Base-by-base conservation (phyloP, 2,888 invertebrate genomes). In the Villa cingulata region DNA sequence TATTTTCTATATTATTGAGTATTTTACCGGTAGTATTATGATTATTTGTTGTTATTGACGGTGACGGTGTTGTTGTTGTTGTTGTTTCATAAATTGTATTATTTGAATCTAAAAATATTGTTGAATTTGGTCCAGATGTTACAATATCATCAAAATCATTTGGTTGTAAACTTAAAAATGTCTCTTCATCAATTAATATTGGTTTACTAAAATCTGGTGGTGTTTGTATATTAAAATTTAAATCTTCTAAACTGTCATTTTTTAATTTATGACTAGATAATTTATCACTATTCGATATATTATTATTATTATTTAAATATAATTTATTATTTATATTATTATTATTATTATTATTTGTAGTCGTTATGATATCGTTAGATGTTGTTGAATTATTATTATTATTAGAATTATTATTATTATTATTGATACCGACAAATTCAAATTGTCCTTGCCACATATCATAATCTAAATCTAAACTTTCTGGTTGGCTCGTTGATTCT, bases 371-470 rank as follows among this genome's bases (percentile, higher is more conserved):
- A n/a, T n/a, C n/a, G n/a, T n/a, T n/a, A n/a, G n/a, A 10, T 46
- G 60, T 63, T 57, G 59, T 59, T 59, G 60, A 54, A 53, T 57
- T 58, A 47, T 62, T 61, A 34, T 43, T 17, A 52, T 59, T 58
- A 18, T 43, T 52, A 34, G 40, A 45, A 29, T 49, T 50, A 37
- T 38, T 51, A 55, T 44, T 51, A 34, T 40, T 47, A 20, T 48
- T 50, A 37, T 38, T 51, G 54, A 43, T 52, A 39, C 86, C 86
- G 57, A 86, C 77, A 68, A 86, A 86, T 70, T 86, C 84, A 61
- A 88, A 88, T 71, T 87, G 87, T 50, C 87, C 87, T 65, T 86
- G 85, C 87, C 87, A 88, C 79, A 86, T 81, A 63, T 88, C 87
- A 67, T 83, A 86, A 67, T 84, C 86, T 68, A 86, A 73, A 62